phyloP scores from a whole-genome alignment of 2,888 invertebrate species.

The Coenonympha arcania region DNA sequence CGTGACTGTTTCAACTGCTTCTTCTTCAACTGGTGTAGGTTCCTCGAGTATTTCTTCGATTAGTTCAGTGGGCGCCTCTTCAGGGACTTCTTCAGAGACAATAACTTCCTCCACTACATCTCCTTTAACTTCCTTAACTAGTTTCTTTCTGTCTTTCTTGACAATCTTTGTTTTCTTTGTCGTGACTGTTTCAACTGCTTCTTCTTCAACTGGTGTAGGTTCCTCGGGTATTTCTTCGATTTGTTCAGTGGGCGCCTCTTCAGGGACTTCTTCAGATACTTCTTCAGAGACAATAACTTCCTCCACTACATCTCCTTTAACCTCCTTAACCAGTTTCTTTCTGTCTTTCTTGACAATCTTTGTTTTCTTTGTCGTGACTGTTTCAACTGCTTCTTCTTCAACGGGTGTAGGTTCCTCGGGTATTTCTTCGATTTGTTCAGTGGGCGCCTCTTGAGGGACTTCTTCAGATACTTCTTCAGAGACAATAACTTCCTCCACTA shows the following conservation, averaged over 20 bases:
- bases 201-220: slow-evolving; percentile 76
- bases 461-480: slow-evolving; percentile 51
- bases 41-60: no score
- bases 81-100: no score
- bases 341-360: slow-evolving; percentile 38
- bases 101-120: no score
- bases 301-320: slow-evolving; percentile 51
- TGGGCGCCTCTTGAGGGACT: slow-evolving; percentile 44
- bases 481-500: slow-evolving; percentile 65
- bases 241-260: neutral
- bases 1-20: slow-evolving; percentile 69
- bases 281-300: neutral
- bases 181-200: no score
- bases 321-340: slow-evolving; percentile 40
- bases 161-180: no score
- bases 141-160: no score
- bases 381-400: slow-evolving; percentile 52
- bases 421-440: neutral
- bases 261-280: neutral
- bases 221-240: slow-evolving; percentile 73
- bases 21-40: no score
- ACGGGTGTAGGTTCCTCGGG: neutral
- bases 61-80: no score
- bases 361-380: slow-evolving; percentile 63
- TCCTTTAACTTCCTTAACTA: no score